These are phyloP conservation scores for Pachycephus smyrnensis DNA, from an alignment of 2,888 invertebrate species.

Conservation along the genomic window DNA sequence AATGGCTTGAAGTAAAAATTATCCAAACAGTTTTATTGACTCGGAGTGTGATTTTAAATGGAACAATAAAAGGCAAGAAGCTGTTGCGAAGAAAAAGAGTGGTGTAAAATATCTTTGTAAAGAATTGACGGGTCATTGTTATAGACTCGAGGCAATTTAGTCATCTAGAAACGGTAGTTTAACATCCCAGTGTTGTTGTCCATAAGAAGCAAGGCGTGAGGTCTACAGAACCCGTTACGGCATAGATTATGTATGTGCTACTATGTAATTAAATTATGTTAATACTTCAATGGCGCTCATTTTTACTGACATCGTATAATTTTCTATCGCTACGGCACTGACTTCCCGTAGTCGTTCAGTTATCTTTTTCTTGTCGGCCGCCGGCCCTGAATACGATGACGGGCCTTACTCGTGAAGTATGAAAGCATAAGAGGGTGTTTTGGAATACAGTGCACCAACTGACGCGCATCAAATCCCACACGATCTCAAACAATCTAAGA, in stretches of 20 bases:
- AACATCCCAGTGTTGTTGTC: no score
- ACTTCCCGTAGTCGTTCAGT: slow-evolving; percentile 27
- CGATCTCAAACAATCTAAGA: slow-evolving; percentile 27
- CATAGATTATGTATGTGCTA: slow-evolving; percentile 27
- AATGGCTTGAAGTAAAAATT: no score
- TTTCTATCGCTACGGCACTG: slow-evolving; percentile 43
- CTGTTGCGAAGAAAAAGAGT: no score
- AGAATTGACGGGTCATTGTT: no score
- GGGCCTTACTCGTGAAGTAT: slow-evolving; percentile 26
- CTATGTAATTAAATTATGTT: slow-evolving; percentile 48
- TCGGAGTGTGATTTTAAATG: no score
- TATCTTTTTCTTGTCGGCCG: slow-evolving; percentile 13
- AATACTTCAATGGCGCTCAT: slow-evolving; percentile 33
- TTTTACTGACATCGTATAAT: slow-evolving; percentile 32
- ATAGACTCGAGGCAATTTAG: no score
- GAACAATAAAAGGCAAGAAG: no score
- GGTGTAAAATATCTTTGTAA: no score
- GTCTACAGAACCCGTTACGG: no score
- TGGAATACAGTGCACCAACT: slow-evolving; percentile 24
- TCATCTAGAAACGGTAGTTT: no score
- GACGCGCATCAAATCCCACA: slow-evolving; percentile 32
- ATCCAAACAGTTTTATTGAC: no score
- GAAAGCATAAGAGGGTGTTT: slow-evolving; percentile 33
- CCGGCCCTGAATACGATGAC: slow-evolving; percentile 32
- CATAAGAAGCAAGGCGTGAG: no score